A percentile compares a stretch with the other conserved stretches of the same genome.
These are phyloP conservation scores for Chelonus formosanus DNA, from an alignment of 2,888 invertebrate genomes.

Conservation along the genomic window DNA sequence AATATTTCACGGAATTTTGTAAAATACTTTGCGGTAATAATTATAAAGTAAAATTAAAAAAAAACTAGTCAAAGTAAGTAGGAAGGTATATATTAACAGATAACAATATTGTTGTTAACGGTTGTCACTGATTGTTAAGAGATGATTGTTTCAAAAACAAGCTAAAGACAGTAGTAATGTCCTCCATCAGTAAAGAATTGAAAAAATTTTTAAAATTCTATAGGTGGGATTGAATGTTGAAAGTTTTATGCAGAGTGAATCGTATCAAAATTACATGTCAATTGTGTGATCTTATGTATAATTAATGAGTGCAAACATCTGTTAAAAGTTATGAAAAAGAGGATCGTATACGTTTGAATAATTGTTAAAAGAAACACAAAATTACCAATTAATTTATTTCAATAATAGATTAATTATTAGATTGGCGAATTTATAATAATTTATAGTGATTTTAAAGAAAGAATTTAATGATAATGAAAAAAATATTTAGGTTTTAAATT, in stretches of 20 bases:
- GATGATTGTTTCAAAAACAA: slow-evolving; percentile 11
- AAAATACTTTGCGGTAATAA: slow-evolving; percentile 21
- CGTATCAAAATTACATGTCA: slow-evolving; percentile 33
- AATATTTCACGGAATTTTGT: slow-evolving; percentile 13
- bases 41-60: not conserved
- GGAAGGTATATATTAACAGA: slow-evolving; percentile 4
- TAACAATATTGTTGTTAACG: slow-evolving; percentile 22
- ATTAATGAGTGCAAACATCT: not conserved
- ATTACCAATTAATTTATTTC: slow-evolving; percentile 13
- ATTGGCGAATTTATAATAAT: slow-evolving; percentile 2
- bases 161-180: slow-evolving; percentile 14
- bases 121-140: slow-evolving; percentile 27
- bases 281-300: slow-evolving; percentile 26
- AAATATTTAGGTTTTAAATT: not conserved
- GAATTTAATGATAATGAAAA: not conserved
- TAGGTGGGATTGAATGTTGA: slow-evolving; percentile 15
- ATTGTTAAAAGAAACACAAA: slow-evolving; percentile 19
- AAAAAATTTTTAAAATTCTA: not conserved
- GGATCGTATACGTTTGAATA: not conserved
- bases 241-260: slow-evolving; percentile 23
- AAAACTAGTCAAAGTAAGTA: slow-evolving; percentile 7
- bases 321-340: too few relatives aligned
- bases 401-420: slow-evolving; percentile 8
- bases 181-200: slow-evolving; percentile 17
- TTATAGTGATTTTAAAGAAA: slow-evolving; percentile 14